Base-by-base conservation (phyloP, 2,888 invertebrate species). In the Macrophya alboannulata region DNA sequence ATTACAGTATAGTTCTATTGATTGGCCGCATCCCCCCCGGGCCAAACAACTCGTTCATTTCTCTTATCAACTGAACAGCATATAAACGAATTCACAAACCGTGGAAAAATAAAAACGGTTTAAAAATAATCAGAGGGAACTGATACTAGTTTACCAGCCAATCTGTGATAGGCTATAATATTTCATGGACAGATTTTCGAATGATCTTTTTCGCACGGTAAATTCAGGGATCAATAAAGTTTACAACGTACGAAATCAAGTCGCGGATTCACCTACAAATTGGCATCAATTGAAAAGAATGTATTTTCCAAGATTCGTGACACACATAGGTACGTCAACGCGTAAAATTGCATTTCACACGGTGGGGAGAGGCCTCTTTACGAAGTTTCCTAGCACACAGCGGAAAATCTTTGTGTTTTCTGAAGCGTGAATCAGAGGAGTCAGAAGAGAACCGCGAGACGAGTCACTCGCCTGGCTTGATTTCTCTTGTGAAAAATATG, bases 221-320 rank as follows among this genome's bases (percentile, higher is more conserved):
- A 62, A 15, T 40, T n/a, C 40, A 9, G 40, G 3, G 15, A 40
- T 71, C 71, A 15, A 71, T 40, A 37, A 1, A 55, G 21, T 62
- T 12, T 62, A 4, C 62, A 62, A 62, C 4, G 62, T 62, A 25
- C 62, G 25, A 62, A 62, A 21, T 15, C 6, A 8, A n/a, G n/a
- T 55, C 55, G 55, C n/a, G 8, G n/a, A 55, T 55, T 55, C n/a
- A n/a, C 8, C n/a, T 51, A 51, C n/a, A 5, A 55, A 55, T 55
- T 55, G n/a, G n/a, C 17, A 55, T 55, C 55, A 55, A 25, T 62
- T 62, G 62, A 12, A 62, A 25, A 62, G 25, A 87, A 89, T 89
- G 88, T 89, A 91, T 90, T 91, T 89, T 87, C 87, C 88, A 87
- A 87, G 25, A 87, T 88, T 91, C 89, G 89, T 91, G 90, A 89